Percentiles rank a stretch among this genome's conserved stretches.
These are phyloP conservation scores for Hypomecis punctinalis DNA, from an alignment of 2,888 invertebrate species.

Conservation along the genomic window DNA sequence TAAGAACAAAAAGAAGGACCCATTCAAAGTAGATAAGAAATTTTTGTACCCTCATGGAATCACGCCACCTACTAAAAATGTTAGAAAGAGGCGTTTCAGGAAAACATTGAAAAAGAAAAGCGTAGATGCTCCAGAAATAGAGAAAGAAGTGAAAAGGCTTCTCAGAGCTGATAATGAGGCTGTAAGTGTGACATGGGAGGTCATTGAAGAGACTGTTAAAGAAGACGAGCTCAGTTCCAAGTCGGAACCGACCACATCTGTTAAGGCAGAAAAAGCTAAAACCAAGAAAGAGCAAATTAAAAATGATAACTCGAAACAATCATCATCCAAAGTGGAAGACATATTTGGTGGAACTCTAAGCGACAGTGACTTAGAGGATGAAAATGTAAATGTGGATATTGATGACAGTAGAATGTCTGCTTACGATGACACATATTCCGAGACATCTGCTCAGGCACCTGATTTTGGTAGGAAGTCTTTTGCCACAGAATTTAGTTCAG, in stretches of 20 bases:
- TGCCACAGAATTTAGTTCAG: conserved; percentile 69
- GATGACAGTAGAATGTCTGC: conserved; percentile 92
- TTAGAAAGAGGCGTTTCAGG: conserved; percentile 95
- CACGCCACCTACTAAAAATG: conserved; percentile 98
- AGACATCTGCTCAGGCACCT: conserved; percentile 76
- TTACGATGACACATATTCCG: conserved; percentile 90
- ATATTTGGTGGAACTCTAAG: conserved; percentile 97
- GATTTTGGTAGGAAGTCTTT: conserved; percentile 55
- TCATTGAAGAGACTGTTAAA: conserved; percentile 91
- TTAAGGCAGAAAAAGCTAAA: conserved; percentile 77
- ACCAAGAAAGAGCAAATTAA: conserved; percentile 61
- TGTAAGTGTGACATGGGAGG: conserved; percentile 94
- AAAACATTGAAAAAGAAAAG: conserved; percentile 98
- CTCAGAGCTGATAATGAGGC: conserved; percentile 97
- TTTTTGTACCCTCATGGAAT: conserved; percentile 98
- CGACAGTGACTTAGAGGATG: conserved; percentile 93
- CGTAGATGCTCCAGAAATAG: conserved; percentile 98
- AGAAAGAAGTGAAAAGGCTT: conserved; percentile 98
- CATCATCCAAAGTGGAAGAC: conserved; percentile 84
- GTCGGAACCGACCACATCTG: conserved; percentile 53
- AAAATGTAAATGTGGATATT: conserved; percentile 91
- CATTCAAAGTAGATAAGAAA: conserved; percentile 93
- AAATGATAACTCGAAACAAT: conserved; percentile 59
- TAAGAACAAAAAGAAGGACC: conserved; percentile 94
- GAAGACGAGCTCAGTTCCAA: conserved; percentile 90